Evolutionary conservation across 2,888 invertebrate genomes (phyloP).

Genomic region (Luffia ferchaultella): DNA sequence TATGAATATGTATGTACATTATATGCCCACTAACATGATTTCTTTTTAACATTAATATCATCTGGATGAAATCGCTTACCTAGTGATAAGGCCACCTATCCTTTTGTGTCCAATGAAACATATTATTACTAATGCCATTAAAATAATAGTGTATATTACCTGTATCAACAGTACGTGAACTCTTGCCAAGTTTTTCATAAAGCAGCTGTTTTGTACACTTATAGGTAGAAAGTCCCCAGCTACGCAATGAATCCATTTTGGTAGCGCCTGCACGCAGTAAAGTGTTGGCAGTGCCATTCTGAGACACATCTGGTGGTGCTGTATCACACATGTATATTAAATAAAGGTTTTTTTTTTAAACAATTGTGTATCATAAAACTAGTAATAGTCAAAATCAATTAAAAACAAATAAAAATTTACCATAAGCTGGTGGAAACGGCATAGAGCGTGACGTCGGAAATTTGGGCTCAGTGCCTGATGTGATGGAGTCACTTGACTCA

Average conservation of each 20-base stretch:
- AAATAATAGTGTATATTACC: no score
- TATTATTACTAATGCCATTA: no score
- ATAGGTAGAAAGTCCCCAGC: constrained; percentile 98
- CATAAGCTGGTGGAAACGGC: constrained; percentile 75
- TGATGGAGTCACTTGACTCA: constrained; percentile 77
- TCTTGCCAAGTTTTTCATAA: constrained; percentile 95
- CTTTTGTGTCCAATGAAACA: no score
- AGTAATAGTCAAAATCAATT: no score
- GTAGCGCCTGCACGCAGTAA: constrained; percentile 75
- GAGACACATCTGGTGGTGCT: constrained; percentile 66
- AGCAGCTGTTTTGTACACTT: constrained; percentile 97
- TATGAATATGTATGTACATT: no score
- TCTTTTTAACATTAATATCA: no score
- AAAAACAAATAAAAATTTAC: no score
- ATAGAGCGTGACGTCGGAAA: constrained; percentile 73
- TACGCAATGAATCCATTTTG: constrained; percentile 91
- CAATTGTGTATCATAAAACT: no score
- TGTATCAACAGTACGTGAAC: constrained; percentile 87
- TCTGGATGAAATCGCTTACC: no score
- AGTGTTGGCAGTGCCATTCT: constrained; percentile 56
- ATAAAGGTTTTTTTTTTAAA: no score
- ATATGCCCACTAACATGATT: no score
- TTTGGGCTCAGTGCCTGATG: constrained; percentile 75
- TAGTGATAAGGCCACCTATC: no score
- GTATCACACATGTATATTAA: constrained; percentile 12